These are phyloP conservation scores for Anolis apletophallus DNA, from an alignment of 2,797 vertebrate genomes.

Conservation along the genomic window DNA sequence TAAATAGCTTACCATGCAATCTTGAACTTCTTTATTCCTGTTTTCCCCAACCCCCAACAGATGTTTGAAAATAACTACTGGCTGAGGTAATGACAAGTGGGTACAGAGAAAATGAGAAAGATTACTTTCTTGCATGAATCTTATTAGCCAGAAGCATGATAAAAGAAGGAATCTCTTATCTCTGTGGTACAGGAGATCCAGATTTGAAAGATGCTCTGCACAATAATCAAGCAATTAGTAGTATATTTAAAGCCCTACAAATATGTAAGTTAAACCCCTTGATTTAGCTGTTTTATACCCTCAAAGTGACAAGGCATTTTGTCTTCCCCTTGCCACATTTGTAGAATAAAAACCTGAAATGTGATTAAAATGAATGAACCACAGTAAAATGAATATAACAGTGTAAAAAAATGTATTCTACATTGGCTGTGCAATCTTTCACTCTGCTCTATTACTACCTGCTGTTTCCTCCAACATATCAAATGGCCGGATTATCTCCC, in stretches of 20 bases:
- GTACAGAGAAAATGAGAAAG: slow-evolving; percentile 37
- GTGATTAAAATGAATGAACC: too few species aligned
- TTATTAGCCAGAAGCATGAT: slow-evolving; percentile 6
- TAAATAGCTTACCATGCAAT: slow-evolving; percentile 61
- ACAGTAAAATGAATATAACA: too few species aligned
- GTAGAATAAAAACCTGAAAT: background rate
- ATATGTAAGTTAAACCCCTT: background rate
- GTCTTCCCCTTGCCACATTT: background rate
- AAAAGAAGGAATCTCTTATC: slow-evolving; percentile 1
- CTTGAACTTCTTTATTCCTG: slow-evolving; percentile 53
- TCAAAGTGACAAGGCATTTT: background rate
- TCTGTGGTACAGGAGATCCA: background rate
- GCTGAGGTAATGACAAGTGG: slow-evolving; percentile 43
- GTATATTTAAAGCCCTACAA: slow-evolving; percentile 3
- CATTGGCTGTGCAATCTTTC: too few species aligned
- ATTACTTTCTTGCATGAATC: slow-evolving; percentile 28
- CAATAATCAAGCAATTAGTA: background rate
- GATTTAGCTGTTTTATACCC: background rate
- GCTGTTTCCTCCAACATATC: too few species aligned
- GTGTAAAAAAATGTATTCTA: too few species aligned
- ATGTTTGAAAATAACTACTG: slow-evolving; percentile 54
- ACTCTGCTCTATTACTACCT: too few species aligned
- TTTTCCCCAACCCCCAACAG: slow-evolving; percentile 44
- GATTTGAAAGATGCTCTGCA: background rate
- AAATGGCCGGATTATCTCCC: too few species aligned